Evolutionary conservation across 2,888 invertebrate genomes (phyloP).

Genomic region (Drymonia ruficornis): DNA sequence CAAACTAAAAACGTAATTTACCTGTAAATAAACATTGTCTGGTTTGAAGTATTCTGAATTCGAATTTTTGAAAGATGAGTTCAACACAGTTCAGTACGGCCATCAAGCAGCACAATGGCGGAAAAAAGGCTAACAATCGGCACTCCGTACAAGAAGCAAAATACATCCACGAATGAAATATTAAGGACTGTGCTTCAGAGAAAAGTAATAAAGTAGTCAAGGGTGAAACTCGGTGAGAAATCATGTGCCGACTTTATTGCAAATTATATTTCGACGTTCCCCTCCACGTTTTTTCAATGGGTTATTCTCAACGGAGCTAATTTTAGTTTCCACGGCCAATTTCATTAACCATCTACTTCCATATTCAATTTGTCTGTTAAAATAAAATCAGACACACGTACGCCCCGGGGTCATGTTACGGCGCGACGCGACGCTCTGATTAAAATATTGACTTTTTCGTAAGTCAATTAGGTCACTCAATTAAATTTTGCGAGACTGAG

Average conservation of each 20-base stretch:
- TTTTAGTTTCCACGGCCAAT: constrained; percentile 22
- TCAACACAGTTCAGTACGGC: constrained; percentile 43
- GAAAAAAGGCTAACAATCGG: constrained; percentile 52
- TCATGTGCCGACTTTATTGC: constrained; percentile 64
- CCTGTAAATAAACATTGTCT: neutral
- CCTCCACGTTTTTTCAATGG: constrained; percentile 38
- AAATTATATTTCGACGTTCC: constrained; percentile 64
- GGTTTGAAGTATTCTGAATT: neutral
- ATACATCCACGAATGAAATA: constrained; percentile 51
- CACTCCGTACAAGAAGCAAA: constrained; percentile 43
- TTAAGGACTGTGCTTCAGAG: constrained; percentile 57
- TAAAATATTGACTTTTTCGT: constrained; percentile 18
- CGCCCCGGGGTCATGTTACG: constrained; percentile 7
- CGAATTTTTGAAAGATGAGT: constrained; percentile 13
- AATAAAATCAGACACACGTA: constrained; percentile 18
- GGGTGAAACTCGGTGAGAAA: constrained; percentile 56
- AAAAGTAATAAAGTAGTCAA: constrained; percentile 71
- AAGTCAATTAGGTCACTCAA: constrained; percentile 20
- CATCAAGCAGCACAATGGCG: constrained; percentile 47
- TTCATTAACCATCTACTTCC: constrained; percentile 14
- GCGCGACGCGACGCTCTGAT: constrained; percentile 10
- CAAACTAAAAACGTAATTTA: neutral
- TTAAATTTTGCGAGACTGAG: constrained; percentile 11
- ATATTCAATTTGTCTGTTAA: constrained; percentile 21
- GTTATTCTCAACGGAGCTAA: constrained; percentile 36